phyloP scores from a whole-genome alignment of 2,888 invertebrate species.

The Drosophila villosipedis region DNA sequence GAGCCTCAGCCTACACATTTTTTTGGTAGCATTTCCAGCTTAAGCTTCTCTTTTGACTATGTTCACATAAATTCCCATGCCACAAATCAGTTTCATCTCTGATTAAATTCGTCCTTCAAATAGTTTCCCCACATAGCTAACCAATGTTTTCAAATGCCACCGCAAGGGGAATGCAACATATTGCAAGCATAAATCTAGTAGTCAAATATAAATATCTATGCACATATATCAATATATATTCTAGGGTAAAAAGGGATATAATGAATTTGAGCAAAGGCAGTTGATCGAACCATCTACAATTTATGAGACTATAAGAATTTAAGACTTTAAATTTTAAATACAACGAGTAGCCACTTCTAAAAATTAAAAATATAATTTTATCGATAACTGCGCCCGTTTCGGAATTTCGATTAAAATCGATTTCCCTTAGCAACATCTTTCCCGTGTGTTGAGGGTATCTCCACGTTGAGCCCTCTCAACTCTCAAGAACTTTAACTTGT shows the following conservation, averaged over 20 bases:
- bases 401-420: neutral
- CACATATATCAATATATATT: neutral
- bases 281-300: too few relatives aligned
- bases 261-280: neutral
- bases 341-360: too few relatives aligned
- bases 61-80: neutral
- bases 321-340: neutral
- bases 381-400: neutral
- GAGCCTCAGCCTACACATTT: neutral
- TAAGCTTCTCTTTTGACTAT: neutral
- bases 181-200: constrained; percentile 25
- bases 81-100: neutral
- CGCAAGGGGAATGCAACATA: constrained; percentile 13
- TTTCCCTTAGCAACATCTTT: neutral
- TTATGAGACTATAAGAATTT: too few relatives aligned
- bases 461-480: neutral
- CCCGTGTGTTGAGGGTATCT: neutral
- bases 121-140: neutral
- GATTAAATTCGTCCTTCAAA: neutral
- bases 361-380: accelerated
- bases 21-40: neutral
- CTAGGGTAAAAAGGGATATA: neutral
- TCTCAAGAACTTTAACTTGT: neutral
- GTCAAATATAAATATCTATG: constrained; percentile 10
- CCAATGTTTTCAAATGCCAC: constrained; percentile 14